A percentile compares a stretch with the other conserved stretches of the same genome.
These are phyloP conservation scores for Nicator chloris DNA, from an alignment of 2,113 vertebrate genomes.

Conservation along the genomic window DNA sequence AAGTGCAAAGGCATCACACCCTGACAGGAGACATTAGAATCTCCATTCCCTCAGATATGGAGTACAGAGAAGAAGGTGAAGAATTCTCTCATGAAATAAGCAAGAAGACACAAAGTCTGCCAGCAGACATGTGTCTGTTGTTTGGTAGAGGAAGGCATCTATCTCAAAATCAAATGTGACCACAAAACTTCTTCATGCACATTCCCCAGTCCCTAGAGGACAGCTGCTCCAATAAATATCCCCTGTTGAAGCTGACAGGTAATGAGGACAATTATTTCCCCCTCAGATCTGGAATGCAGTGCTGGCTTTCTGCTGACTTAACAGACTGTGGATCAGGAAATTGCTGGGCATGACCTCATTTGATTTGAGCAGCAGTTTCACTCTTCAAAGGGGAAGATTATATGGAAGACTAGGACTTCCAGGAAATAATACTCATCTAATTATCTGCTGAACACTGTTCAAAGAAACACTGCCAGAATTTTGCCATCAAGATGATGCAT, in stretches of 20 bases:
- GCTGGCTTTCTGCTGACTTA: conserved; percentile 31
- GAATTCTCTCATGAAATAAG: background rate
- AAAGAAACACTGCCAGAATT: background rate
- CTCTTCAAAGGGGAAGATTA: conserved; percentile 33
- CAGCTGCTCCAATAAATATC: background rate
- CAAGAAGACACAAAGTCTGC: background rate
- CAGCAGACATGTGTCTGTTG: background rate
- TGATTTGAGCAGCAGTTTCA: background rate
- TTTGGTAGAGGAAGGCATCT: background rate
- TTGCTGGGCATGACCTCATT: conserved; percentile 41
- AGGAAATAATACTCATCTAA: conserved; percentile 16
- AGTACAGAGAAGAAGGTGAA: background rate
- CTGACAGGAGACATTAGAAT: background rate
- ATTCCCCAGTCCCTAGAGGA: background rate
- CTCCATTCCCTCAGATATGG: background rate
- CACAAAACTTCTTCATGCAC: background rate
- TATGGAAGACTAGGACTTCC: background rate
- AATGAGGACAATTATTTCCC: conserved; percentile 29
- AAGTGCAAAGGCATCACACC: background rate
- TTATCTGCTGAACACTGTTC: background rate
- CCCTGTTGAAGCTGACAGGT: background rate
- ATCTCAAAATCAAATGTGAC: background rate
- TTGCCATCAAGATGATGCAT: background rate
- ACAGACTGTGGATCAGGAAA: conserved; percentile 35
- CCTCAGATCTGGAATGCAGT: background rate